Conservation (phyloP, 2,888 invertebrate species). For the Automeris io region DNA sequence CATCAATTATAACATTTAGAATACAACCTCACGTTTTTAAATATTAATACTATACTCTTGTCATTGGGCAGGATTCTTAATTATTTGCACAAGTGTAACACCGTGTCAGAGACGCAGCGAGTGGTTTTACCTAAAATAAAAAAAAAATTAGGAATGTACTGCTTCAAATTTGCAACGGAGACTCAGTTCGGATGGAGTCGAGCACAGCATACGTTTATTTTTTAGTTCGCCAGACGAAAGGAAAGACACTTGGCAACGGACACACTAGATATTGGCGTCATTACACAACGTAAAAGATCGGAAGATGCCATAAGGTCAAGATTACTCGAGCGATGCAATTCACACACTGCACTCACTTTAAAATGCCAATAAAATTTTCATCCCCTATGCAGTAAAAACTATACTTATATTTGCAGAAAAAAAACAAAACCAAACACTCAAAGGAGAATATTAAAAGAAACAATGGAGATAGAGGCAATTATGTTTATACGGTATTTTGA, state of each 20-base stretch:
- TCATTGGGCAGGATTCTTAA: conserved; percentile 37
- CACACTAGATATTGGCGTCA: conserved; percentile 57
- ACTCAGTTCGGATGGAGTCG: conserved; percentile 28
- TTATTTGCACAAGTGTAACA: conserved; percentile 37
- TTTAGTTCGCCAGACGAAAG: conserved; percentile 31
- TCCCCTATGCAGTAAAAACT: not conserved
- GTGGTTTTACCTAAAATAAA: conserved; percentile 26
- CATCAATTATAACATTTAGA: conserved; percentile 44
- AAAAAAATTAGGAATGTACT: conserved; percentile 20
- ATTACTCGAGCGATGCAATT: conserved; percentile 47
- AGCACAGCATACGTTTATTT: conserved; percentile 17
- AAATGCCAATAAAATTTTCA: not conserved
- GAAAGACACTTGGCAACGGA: conserved; percentile 58
- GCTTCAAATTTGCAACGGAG: conserved; percentile 27
- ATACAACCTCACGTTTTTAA: conserved; percentile 23
- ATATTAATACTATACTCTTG: conserved; percentile 35
- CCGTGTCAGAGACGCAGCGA: conserved; percentile 16
- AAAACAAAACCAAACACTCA: conserved; percentile 44
- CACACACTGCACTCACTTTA: conserved; percentile 36
- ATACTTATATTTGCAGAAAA: conserved; percentile 14
- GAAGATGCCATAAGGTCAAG: conserved; percentile 66
- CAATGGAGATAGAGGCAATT: conserved; percentile 48
- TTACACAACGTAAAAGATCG: conserved; percentile 69
- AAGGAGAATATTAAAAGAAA: conserved; percentile 59
- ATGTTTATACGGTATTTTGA: conserved; percentile 70